These are phyloP conservation scores for Electrophaes corylata DNA, from an alignment of 2,888 invertebrate genomes.

Conservation along the genomic window DNA sequence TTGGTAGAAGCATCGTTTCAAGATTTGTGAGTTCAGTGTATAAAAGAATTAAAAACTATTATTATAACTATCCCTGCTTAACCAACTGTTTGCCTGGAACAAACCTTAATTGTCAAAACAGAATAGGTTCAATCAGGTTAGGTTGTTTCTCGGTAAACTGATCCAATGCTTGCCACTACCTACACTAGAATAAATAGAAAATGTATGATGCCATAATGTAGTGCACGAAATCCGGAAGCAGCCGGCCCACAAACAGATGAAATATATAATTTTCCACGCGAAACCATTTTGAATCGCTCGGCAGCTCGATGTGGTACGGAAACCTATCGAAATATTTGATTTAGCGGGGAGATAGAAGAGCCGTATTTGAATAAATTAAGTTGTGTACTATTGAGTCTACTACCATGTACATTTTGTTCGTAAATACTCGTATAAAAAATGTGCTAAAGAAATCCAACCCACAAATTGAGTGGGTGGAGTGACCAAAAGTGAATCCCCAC, in stretches of 20 bases:
- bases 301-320: constrained; percentile 7
- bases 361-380: not conserved
- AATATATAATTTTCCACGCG: constrained; percentile 17
- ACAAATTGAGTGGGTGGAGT: too few species aligned
- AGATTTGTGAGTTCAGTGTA: not conserved
- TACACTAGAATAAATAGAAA: not conserved
- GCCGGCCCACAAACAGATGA: constrained; percentile 15
- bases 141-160: too few species aligned
- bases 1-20: constrained; percentile 43
- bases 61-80: too few species aligned
- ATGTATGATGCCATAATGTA: not conserved
- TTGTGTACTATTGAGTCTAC: not conserved
- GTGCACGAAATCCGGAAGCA: constrained; percentile 7
- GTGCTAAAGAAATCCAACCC: too few species aligned
- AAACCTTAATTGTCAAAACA: not conserved
- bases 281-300: constrained; percentile 20
- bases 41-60: not conserved
- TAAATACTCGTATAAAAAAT: not conserved
- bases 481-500: too few species aligned
- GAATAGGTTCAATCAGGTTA: not conserved
- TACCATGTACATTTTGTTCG: not conserved
- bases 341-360: constrained; percentile 1
- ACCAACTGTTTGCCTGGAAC: too few species aligned
- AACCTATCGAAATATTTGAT: constrained; percentile 17
- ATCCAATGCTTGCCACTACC: too few species aligned